Conservation (phyloP, 2,113 vertebrate species). For the Anhinga rufa region DNA sequence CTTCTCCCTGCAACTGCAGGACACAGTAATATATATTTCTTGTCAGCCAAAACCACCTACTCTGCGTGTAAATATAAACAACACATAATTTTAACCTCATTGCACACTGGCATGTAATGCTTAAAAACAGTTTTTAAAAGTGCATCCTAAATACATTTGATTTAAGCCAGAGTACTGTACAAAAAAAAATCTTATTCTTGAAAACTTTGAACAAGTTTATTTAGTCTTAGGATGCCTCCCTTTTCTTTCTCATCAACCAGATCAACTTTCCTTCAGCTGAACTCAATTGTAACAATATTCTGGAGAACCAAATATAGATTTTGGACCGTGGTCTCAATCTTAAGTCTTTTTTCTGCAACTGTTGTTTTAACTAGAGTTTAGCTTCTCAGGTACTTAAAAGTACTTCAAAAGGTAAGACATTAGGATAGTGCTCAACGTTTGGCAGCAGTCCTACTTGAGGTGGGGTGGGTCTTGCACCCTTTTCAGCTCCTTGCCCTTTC, state of each 20-base stretch:
- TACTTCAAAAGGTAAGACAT: not conserved
- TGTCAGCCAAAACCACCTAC: constrained; percentile 26
- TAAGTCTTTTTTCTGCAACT: not conserved
- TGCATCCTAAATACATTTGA: not conserved
- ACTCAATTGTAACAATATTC: not conserved
- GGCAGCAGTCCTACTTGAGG: not conserved
- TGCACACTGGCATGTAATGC: not conserved
- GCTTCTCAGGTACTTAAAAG: not conserved
- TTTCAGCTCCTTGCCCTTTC: not conserved
- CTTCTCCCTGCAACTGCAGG: not conserved
- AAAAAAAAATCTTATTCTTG: not conserved
- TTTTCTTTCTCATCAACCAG: not conserved
- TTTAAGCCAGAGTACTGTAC: not conserved
- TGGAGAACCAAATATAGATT: not conserved
- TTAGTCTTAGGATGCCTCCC: not conserved
- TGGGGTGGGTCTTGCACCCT: not conserved
- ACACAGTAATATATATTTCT: not conserved
- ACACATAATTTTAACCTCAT: constrained; percentile 38
- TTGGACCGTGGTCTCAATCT: not conserved
- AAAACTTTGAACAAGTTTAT: not conserved
- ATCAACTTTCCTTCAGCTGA: not conserved
- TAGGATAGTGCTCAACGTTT: not conserved
- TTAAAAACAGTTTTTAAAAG: constrained; percentile 24
- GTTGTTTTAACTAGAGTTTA: not conserved
- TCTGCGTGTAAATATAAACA: constrained; percentile 42